Evolutionary conservation across 2,888 invertebrate species (phyloP).

Genomic region (Endomychus coccineus): DNA sequence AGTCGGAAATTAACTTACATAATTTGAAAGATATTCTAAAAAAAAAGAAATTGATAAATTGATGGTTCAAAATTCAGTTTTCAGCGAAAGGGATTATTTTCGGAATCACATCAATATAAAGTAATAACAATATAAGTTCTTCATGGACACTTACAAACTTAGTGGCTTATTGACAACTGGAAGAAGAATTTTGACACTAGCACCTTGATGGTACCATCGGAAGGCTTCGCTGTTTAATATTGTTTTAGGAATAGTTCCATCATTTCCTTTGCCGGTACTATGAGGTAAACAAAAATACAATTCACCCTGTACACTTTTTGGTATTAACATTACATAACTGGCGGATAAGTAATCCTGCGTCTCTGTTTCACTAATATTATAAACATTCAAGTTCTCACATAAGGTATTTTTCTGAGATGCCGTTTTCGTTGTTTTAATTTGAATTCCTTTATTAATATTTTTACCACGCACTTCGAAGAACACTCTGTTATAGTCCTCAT

Average conservation of each 20-base stretch:
- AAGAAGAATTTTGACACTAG: constrained; percentile 8
- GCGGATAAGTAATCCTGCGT: constrained; percentile 26
- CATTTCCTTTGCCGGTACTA: constrained; percentile 28
- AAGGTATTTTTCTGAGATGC: constrained; percentile 29
- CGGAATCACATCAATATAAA: not conserved
- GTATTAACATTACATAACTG: constrained; percentile 33
- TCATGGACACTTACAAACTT: not conserved
- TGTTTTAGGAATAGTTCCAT: constrained; percentile 43
- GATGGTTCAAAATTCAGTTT: too few relatives aligned
- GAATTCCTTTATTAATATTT: constrained; percentile 33
- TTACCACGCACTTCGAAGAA: constrained; percentile 37
- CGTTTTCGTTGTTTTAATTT: constrained; percentile 33
- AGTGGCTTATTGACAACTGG: not conserved
- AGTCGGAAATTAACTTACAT: too few relatives aligned
- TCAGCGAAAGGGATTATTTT: too few relatives aligned
- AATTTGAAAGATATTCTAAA: too few relatives aligned
- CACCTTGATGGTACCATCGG: constrained; percentile 50
- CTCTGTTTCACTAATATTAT: constrained; percentile 31
- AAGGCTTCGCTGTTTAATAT: constrained; percentile 31
- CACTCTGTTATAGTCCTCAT: constrained; percentile 32
- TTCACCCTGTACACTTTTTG: constrained; percentile 30
- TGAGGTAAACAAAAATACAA: constrained; percentile 39
- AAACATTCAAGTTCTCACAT: constrained; percentile 29
- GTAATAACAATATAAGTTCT: not conserved
- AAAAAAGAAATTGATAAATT: too few relatives aligned